Conservation (phyloP, 2,888 invertebrate species). For the Cataglyphis livida region DNA sequence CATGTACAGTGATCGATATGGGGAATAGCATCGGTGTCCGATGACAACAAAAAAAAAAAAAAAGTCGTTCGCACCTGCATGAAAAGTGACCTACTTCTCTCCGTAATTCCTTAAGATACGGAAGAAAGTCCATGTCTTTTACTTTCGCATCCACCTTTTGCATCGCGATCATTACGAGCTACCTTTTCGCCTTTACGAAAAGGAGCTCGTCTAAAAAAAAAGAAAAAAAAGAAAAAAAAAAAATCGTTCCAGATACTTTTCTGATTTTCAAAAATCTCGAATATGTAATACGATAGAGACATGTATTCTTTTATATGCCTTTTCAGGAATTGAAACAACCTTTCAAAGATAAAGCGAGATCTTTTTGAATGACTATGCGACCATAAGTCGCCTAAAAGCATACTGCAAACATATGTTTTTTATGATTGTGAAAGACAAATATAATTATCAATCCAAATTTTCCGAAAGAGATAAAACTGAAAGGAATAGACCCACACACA, state of each 20-base stretch:
- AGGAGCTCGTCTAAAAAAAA: conserved; percentile 6
- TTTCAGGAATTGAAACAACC: conserved; percentile 2
- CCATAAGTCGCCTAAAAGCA: background rate
- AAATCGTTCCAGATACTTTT: background rate
- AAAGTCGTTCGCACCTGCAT: conserved; percentile 66
- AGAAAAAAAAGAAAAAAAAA: background rate
- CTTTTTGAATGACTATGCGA: background rate
- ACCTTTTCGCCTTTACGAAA: conserved; percentile 23
- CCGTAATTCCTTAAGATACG: conserved; percentile 62
- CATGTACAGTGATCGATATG: conserved; percentile 15
- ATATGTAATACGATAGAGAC: conserved; percentile 16
- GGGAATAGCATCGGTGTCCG: conserved; percentile 41
- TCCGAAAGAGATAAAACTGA: background rate
- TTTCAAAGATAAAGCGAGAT: conserved; percentile 34
- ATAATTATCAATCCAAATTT: background rate
- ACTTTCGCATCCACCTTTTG: conserved; percentile 44
- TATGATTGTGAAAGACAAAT: background rate
- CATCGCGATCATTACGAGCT: conserved; percentile 14
- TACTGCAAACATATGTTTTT: background rate
- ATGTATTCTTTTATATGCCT: conserved; percentile 4
- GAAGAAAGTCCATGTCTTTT: conserved; percentile 57
- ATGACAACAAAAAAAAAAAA: conserved; percentile 35
- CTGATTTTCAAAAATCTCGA: conserved; percentile 14
- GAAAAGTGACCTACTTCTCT: conserved; percentile 69
- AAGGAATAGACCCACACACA: background rate